Evolutionary conservation across 2,797 vertebrate genomes (phyloP).

Genomic region (Gambusia yucatana): DNA sequence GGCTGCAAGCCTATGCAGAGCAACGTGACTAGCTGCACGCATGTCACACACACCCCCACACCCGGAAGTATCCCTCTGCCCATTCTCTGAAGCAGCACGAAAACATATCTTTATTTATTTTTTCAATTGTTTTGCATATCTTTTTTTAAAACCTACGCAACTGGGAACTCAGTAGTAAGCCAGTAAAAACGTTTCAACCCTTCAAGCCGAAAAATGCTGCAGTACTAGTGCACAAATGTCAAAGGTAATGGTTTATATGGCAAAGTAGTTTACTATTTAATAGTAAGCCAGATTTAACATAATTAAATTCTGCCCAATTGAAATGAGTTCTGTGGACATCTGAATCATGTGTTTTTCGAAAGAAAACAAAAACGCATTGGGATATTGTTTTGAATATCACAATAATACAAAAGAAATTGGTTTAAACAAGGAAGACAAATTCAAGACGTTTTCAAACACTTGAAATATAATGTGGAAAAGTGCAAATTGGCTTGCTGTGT

Average conservation of each 20-base stretch:
- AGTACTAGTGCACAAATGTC: slow-evolving; percentile 65
- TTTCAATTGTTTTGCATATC: no score
- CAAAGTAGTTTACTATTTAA: not conserved
- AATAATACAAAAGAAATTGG: not conserved
- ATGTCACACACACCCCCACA: slow-evolving; percentile 40
- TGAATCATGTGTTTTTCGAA: not conserved
- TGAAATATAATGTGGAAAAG: not conserved
- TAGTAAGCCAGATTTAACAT: not conserved
- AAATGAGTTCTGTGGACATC: not conserved
- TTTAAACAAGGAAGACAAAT: not conserved
- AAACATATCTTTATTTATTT: not conserved
- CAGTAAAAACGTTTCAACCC: not conserved
- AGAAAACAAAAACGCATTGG: not conserved
- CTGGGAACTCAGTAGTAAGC: not conserved
- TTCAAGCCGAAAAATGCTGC: accelerated
- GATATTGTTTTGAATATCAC: not conserved
- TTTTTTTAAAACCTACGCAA: not conserved
- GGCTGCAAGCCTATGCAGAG: slow-evolving; percentile 19
- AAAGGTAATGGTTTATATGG: slow-evolving; percentile 57
- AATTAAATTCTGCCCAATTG: not conserved
- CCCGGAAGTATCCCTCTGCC: not conserved
- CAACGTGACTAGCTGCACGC: slow-evolving; percentile 63
- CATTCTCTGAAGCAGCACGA: not conserved
- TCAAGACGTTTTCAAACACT: not conserved
- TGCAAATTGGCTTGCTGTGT: not conserved